Conservation (phyloP, 2,888 invertebrate species). For the Scelioninae gen. 2 region DNA sequence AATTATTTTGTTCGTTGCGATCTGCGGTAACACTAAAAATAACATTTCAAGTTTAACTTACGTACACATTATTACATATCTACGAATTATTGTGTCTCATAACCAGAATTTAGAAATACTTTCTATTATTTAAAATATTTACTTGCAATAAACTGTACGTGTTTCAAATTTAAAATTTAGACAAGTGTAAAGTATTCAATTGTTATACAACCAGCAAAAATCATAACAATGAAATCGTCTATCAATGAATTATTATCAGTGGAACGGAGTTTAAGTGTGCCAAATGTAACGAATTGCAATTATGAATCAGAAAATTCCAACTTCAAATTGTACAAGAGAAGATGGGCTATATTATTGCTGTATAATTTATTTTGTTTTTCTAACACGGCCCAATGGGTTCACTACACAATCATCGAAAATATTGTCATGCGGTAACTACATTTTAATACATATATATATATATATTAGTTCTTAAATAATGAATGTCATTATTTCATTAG, state of each 20-base stretch:
- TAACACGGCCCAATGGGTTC: constrained; percentile 54
- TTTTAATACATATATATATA: neutral
- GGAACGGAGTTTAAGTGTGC: constrained; percentile 8
- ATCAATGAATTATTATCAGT: constrained; percentile 9
- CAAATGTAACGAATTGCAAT: neutral
- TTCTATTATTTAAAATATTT: too few species aligned
- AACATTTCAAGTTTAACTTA: too few species aligned
- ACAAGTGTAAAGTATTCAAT: neutral
- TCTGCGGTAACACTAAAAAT: too few species aligned
- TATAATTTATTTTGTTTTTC: constrained; percentile 54
- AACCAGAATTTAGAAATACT: too few species aligned
- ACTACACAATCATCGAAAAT: constrained; percentile 57
- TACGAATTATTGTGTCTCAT: too few species aligned
- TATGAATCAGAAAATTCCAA: neutral
- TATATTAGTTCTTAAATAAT: too few species aligned
- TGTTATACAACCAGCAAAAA: neutral
- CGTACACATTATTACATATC: too few species aligned
- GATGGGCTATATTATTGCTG: constrained; percentile 58
- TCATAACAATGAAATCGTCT: constrained; percentile 10
- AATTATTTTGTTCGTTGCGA: too few species aligned
- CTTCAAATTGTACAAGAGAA: constrained; percentile 45
- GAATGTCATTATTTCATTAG: too few species aligned
- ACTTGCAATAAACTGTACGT: too few species aligned
- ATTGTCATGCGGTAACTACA: constrained; percentile 50
- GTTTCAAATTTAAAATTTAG: too few species aligned